Base-by-base conservation (phyloP, 2,113 vertebrate species). In the Hypocryptadius cinnamomeus region DNA sequence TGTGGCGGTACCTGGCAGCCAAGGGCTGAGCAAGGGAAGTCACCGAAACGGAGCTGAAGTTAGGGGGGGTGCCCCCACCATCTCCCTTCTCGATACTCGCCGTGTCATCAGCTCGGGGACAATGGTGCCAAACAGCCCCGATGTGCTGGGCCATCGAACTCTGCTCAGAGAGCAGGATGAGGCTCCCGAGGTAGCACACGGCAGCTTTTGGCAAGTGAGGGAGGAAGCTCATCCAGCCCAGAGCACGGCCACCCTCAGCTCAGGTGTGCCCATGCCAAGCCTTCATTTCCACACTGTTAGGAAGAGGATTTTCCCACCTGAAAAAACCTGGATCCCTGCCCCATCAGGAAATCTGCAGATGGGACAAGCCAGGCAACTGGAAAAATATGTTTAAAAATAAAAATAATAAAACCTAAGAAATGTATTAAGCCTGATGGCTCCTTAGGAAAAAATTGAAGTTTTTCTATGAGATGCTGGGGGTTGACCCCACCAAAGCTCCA, bases 1-100 rank as follows among this genome's bases (percentile, higher is more conserved):
- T 1, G 9, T 0, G 6, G 31, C 1, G 2, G 45, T 4, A 10
- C 56, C 45, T 3, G 2, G 27, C 2, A 1, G 60, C 50, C 44
- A 42, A 47, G 30, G 37, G 28, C 28, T 1, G 12, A 64, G 66
- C 9, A 1, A 60, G 51, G 33, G 4, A 30, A 31, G 10, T 30
- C 65, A 8, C 20, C 0, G 1, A 63, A 45, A 24, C 0, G 9
- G n/a, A 28, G 59, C 50, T 40, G 33, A 21, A 28, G 44, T 33
- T 2, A 2, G 13, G 9, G 27, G 1, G 21, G 23, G 13, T 15
- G n/a, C n/a, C 30, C 57, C 3, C 2, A 59, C 44, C 39, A 30
- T n/a, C 13, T 0, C 33, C 71, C 16, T 72, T 39, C 48, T 44
- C 15, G 7, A 8, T 5, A 31, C 30, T 51, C 48, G 24, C 14